These are phyloP conservation scores for Colletes latitarsis DNA, from an alignment of 1,140 invertebrate genomes.

Conservation along the genomic window DNA sequence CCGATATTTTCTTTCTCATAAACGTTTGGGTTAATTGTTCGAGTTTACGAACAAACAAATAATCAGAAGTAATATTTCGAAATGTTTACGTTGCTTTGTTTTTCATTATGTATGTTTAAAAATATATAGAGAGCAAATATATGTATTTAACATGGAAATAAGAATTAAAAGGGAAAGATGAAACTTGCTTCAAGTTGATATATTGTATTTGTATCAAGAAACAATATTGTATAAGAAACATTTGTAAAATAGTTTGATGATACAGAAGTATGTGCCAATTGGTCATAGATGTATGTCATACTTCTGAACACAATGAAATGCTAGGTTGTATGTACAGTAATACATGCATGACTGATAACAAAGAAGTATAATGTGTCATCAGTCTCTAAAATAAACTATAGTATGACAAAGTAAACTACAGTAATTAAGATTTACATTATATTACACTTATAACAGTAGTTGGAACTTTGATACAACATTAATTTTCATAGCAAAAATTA, in stretches of 20 bases:
- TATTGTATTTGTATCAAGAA: background rate
- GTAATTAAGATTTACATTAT: background rate
- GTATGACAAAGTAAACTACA: background rate
- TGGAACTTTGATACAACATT: background rate
- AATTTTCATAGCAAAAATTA: background rate
- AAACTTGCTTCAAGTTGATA: background rate
- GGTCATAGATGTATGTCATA: slow-evolving; percentile 20
- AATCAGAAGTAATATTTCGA: no score
- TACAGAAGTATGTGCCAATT: background rate
- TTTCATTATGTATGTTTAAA: no score
- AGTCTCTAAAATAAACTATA: background rate
- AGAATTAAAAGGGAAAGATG: background rate
- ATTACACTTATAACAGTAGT: background rate
- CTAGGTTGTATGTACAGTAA: background rate
- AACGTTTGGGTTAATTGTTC: no score
- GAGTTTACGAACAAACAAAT: no score
- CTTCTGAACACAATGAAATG: background rate
- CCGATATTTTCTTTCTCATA: no score
- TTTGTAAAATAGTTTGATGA: background rate
- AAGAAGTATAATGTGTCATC: slow-evolving; percentile 10
- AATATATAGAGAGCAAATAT: no score
- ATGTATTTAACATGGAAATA: no score
- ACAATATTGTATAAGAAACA: no score
- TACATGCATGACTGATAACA: background rate
- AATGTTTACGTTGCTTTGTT: no score